Evolutionary conservation across 2,113 vertebrate species (phyloP).

Genomic region (Cynoglossus semilaevis): DNA sequence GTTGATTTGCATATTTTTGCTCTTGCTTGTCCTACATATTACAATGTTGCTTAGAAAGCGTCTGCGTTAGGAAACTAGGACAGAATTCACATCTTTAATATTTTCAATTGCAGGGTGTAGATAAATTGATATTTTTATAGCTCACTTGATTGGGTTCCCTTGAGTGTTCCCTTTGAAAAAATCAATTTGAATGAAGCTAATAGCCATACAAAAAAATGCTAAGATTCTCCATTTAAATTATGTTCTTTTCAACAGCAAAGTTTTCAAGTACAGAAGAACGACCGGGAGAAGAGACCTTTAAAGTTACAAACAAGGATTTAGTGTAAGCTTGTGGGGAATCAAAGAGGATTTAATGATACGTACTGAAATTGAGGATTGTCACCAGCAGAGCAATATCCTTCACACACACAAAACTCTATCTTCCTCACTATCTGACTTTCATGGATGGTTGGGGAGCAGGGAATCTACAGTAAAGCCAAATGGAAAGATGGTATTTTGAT

Average conservation of each 20-base stretch:
- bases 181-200: no score
- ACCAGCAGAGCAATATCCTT: constrained; percentile 3
- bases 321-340: constrained; percentile 14
- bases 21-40: background rate
- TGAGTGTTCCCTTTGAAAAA: no score
- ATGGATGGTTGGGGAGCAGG: constrained; percentile 41
- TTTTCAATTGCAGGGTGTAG: no score
- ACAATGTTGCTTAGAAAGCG: background rate
- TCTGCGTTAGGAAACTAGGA: background rate
- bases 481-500: constrained; percentile 39
- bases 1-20: no score
- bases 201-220: background rate
- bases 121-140: no score
- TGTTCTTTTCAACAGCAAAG: constrained; percentile 1
- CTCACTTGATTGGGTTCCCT: no score
- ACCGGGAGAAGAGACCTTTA: constrained; percentile 25
- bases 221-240: constrained; percentile 3
- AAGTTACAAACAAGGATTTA: constrained; percentile 33
- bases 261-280: constrained; percentile 24
- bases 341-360: constrained; percentile 56
- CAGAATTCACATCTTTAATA: no score
- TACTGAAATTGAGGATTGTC: constrained; percentile 47
- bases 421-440: constrained; percentile 48
- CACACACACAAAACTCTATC: constrained; percentile 35
- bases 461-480: constrained; percentile 49